Percentiles rank a stretch among this genome's conserved stretches.
Evolutionary conservation across 2,888 invertebrate genomes (phyloP).

Genomic region (Sminthurinus aureus): DNA sequence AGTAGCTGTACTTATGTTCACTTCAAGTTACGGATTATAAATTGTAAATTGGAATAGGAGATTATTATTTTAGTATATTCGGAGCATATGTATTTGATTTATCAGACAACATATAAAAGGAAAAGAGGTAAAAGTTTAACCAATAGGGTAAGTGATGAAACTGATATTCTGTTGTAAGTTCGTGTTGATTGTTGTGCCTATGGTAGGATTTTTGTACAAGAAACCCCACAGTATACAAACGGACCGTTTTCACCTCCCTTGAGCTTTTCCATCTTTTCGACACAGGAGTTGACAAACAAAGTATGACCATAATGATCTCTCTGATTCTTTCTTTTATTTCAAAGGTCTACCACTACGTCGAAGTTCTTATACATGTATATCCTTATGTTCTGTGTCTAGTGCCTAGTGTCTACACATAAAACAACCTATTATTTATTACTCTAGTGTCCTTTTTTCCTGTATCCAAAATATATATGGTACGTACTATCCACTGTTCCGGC

Average conservation of each 20-base stretch:
- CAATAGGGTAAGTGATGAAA: not conserved
- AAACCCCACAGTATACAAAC: constrained; percentile 53
- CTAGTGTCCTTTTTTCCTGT: not conserved
- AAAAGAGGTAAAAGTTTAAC: not conserved
- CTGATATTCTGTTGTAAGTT: not conserved
- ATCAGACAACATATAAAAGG: not conserved
- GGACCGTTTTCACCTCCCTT: constrained; percentile 52
- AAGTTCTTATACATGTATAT: not conserved
- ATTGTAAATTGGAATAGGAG: no score
- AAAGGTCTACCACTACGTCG: not conserved
- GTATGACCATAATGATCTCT: constrained; percentile 46
- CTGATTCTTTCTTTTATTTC: constrained; percentile 30
- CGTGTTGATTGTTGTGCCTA: constrained; percentile 41
- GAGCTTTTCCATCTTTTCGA: constrained; percentile 46
- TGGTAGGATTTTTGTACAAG: constrained; percentile 54
- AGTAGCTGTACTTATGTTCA: no score
- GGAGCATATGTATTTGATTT: not conserved
- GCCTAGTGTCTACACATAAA: not conserved
- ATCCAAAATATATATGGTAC: no score
- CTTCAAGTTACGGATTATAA: no score
- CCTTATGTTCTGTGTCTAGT: not conserved
- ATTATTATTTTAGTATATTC: not conserved
- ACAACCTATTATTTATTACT: no score
- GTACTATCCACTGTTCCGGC: no score
- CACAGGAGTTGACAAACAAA: constrained; percentile 56